Evolutionary conservation across 1,140 invertebrate species (phyloP).

Genomic region (Nasonia vitripennis): DNA sequence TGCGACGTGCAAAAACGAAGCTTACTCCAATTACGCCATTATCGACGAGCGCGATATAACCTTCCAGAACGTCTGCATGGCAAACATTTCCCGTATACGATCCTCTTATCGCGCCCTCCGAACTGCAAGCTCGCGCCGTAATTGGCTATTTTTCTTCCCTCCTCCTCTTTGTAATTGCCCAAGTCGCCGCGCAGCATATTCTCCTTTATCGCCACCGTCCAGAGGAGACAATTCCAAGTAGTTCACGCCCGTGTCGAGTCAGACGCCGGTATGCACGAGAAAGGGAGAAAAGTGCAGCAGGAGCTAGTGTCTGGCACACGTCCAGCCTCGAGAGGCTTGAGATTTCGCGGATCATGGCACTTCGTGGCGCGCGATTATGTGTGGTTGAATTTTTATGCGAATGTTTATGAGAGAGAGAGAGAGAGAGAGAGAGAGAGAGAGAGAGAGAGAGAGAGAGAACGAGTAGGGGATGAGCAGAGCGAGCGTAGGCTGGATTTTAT

Average conservation of each 20-base stretch:
- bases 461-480: background rate
- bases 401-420: background rate
- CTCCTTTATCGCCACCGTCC: background rate
- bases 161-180: conserved; percentile 1
- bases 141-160: background rate
- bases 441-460: background rate
- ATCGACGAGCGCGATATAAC: too few relatives aligned
- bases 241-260: conserved; percentile 30
- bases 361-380: conserved; percentile 7
- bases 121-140: background rate
- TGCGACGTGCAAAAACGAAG: too few relatives aligned
- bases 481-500: background rate
- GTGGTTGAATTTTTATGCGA: conserved; percentile 1
- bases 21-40: too few relatives aligned
- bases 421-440: background rate
- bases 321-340: background rate
- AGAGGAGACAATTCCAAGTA: conserved; percentile 15
- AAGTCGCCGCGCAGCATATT: background rate
- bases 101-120: conserved; percentile 16
- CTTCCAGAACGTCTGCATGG: background rate
- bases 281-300: background rate
- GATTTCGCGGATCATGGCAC: background rate
- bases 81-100: background rate
- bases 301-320: background rate
- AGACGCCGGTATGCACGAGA: background rate